Evolutionary conservation across 2,888 invertebrate species (phyloP), one percentile per base, ranked within the genome.

Genomic region (Apamea sordens): DNA sequence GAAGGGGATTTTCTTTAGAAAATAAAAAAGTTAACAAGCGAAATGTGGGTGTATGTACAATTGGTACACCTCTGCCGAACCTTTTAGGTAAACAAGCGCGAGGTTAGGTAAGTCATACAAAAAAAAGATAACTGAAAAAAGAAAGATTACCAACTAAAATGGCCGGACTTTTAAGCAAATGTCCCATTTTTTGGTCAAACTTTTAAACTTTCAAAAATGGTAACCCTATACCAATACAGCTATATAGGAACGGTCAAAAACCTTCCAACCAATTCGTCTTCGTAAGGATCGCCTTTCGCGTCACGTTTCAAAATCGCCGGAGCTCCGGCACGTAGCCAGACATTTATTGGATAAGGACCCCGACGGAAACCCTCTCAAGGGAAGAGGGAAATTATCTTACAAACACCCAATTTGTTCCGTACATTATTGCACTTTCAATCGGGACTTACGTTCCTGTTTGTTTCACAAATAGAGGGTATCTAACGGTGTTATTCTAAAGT

Each of bases 311-410:
- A 82, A 88, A 88, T 83, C 76, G 83, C 32, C 79, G 71, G 75
- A 76, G 71, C 76, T 78, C 82, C 79, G 76, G 74, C 80, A 89
- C 82, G 86, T 88, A 89, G 73, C 63, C 63, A 71, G 78, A 73
- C 83, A 79, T 88, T 87, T 83, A 89, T 89, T 88, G 83, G 81
- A 88, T 89, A 87, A 86, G 83, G 77, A 77, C 73, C 80, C 75
- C 56, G 65, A 72, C 64, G 44, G 83, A 65, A 79, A 83, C 61
- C 72, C 83, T 80, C 86, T 86, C 77, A 50, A 64, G 72, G 72
- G 83, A 71, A 88, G 70, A 63, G 69, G 80, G 74, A 86, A 86
- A 86, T 86, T 88, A 77, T 88, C 74, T 76, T 73, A 80, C 88
- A 86, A 86, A 86, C 88, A 86, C 65, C 88, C 87, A 88, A 86